Evolutionary conservation across 2,113 vertebrate genomes (phyloP).

Genomic region (Coptodon bakossiorum): DNA sequence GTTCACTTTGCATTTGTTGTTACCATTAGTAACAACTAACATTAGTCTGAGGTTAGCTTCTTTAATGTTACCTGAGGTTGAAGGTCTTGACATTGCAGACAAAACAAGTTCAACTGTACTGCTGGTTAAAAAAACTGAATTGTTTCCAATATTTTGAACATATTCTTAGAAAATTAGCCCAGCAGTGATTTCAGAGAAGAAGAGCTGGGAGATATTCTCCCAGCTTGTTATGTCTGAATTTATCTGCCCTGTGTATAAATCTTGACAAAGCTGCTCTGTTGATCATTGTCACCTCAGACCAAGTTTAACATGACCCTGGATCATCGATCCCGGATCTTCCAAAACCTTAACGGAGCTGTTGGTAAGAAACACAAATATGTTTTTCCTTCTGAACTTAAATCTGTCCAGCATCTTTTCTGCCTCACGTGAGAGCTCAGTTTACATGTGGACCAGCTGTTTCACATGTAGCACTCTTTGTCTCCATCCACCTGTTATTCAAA

Average conservation of each 20-base stretch:
- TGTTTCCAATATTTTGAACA: not conserved
- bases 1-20: not conserved
- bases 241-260: not conserved
- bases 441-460: not conserved
- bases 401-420: fast-evolving
- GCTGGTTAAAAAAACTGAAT: not conserved
- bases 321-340: conserved; percentile 60
- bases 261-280: not conserved
- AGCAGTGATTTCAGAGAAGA: not conserved
- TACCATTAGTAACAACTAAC: not conserved
- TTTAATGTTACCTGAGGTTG: fast-evolving
- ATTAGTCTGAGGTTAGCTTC: not conserved
- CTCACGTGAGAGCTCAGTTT: not conserved
- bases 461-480: not conserved
- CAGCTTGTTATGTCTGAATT: not conserved
- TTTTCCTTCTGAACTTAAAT: not conserved
- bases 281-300: not conserved
- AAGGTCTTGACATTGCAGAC: not conserved
- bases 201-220: not conserved
- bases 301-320: conserved; percentile 63
- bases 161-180: not conserved
- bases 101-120: not conserved
- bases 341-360: conserved; percentile 64
- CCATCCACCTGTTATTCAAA: not conserved
- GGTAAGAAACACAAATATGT: conserved; percentile 16